phyloP scores from a whole-genome alignment of 2,797 vertebrate species.

The Neosilurus hyrtlii region DNA sequence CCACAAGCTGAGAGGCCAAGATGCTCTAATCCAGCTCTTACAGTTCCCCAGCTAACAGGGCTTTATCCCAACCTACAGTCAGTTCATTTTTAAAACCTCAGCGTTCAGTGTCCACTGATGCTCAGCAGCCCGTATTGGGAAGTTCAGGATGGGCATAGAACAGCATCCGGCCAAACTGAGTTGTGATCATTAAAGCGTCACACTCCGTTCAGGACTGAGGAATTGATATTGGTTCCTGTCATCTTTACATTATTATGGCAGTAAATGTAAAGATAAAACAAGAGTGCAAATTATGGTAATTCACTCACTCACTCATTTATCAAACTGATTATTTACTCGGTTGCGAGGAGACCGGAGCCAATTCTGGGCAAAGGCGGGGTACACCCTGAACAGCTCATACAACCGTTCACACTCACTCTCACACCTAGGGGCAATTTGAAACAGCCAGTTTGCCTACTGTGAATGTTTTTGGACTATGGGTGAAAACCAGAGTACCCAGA shows the following conservation, averaged over 20 bases:
- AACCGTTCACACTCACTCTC: too few relatives aligned
- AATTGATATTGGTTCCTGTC: background rate
- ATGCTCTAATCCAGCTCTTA: conserved; percentile 52
- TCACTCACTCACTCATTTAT: too few relatives aligned
- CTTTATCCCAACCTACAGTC: conserved; percentile 40
- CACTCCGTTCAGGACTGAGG: background rate
- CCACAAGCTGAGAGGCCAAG: conserved; percentile 42
- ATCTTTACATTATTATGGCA: background rate
- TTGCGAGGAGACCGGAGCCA: too few relatives aligned
- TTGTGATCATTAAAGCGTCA: background rate
- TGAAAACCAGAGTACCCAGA: too few relatives aligned
- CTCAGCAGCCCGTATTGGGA: background rate
- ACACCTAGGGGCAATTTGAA: too few relatives aligned
- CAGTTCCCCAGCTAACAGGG: conserved; percentile 45
- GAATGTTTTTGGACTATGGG: too few relatives aligned
- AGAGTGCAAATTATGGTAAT: background rate
- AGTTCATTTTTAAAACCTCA: conserved; percentile 18
- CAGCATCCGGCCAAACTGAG: background rate
- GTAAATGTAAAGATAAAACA: background rate
- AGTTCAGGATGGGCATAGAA: background rate
- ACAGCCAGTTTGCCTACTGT: too few relatives aligned
- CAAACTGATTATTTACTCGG: too few relatives aligned
- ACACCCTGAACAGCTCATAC: too few relatives aligned
- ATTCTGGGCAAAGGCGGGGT: too few relatives aligned
- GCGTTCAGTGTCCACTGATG: conserved; percentile 10